Conservation (phyloP, 1,140 invertebrate genomes). For the Tribolium madens region DNA sequence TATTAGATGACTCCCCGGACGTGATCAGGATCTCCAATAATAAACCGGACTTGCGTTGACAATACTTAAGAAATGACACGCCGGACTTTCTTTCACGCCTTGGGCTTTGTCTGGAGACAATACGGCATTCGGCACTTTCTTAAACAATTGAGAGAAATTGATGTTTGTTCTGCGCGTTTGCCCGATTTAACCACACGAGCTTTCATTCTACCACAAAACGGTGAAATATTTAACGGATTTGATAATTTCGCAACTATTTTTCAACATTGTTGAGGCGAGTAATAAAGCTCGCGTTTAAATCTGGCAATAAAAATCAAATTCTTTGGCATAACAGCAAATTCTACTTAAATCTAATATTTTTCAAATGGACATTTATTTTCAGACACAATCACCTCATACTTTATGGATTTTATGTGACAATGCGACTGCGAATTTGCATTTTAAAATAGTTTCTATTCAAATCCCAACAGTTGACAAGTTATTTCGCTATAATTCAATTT, state of each 20-base stretch:
- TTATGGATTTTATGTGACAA: constrained; percentile 53
- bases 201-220: too few relatives aligned
- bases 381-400: constrained; percentile 46
- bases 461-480: constrained; percentile 51
- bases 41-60: constrained; percentile 9
- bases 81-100: not conserved
- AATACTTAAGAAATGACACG: not conserved
- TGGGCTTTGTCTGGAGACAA: not conserved
- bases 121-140: not conserved
- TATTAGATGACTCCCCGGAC: constrained; percentile 32
- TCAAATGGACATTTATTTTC: constrained; percentile 26
- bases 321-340: not conserved
- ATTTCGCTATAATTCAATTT: constrained; percentile 55
- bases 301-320: not conserved
- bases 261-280: too few relatives aligned
- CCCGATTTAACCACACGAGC: not conserved
- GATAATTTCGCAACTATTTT: too few relatives aligned
- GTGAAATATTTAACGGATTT: too few relatives aligned
- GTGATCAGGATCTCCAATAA: constrained; percentile 19
- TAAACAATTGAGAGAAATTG: not conserved
- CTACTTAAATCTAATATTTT: constrained; percentile 29
- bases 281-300: not conserved
- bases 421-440: constrained; percentile 51
- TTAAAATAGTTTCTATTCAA: constrained; percentile 56
- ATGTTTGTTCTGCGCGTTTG: not conserved